Percentiles rank a stretch among this genome's conserved stretches.
These are phyloP conservation scores for Chrysodeixis includens DNA, from an alignment of 2,888 invertebrate genomes.

Conservation along the genomic window DNA sequence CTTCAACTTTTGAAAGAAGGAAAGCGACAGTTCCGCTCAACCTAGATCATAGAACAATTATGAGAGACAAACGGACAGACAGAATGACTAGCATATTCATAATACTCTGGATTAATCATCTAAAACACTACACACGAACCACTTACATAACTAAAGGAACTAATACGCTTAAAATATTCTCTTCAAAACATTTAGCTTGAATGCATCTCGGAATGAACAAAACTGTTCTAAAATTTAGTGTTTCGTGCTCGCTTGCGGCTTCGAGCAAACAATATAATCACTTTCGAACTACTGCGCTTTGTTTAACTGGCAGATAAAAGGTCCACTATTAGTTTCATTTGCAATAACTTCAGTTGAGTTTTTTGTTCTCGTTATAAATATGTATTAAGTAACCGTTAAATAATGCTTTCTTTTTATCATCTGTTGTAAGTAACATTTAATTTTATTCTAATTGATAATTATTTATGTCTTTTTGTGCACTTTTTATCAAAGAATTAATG, in stretches of 20 bases:
- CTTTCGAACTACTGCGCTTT: conserved; percentile 33
- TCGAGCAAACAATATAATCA: conserved; percentile 38
- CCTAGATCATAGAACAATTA: too few species aligned
- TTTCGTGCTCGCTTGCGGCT: conserved; percentile 31
- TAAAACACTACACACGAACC: background rate
- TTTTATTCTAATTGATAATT: too few species aligned
- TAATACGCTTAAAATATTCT: conserved; percentile 5
- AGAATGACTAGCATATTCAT: background rate
- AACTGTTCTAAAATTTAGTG: conserved; percentile 35
- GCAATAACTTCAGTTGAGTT: background rate
- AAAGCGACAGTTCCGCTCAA: too few species aligned
- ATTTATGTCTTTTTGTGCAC: too few species aligned
- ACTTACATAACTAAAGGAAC: background rate
- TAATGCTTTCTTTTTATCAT: too few species aligned
- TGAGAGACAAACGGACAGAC: background rate
- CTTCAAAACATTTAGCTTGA: conserved; percentile 12
- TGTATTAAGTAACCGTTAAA: too few species aligned
- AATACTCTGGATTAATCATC: background rate
- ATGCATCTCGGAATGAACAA: conserved; percentile 28
- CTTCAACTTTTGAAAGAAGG: too few species aligned
- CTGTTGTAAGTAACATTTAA: too few species aligned
- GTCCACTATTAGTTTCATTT: background rate
- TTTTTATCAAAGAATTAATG: too few species aligned
- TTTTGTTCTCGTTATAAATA: background rate
- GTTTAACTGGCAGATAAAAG: conserved; percentile 27